Conservation (phyloP, 2,888 invertebrate genomes). For the Leistus spinibarbis region DNA sequence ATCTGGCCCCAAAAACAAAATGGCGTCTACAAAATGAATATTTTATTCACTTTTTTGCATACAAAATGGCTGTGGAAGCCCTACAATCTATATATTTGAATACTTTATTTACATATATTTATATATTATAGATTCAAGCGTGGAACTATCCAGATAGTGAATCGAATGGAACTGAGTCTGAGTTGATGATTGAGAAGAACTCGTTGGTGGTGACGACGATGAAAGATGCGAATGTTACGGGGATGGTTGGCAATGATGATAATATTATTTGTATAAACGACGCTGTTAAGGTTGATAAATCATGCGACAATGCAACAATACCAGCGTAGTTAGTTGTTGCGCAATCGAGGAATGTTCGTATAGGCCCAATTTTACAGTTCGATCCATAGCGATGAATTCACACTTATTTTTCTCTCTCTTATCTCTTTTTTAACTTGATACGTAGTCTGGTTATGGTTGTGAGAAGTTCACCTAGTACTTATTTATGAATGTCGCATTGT, state of each 20-base stretch:
- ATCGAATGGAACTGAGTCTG: not conserved
- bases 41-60: too few species aligned
- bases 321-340: not conserved
- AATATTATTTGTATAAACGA: too few species aligned
- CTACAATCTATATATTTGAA: not conserved
- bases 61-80: too few species aligned
- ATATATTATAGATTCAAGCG: slow-evolving; percentile 54
- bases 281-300: not conserved
- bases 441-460: not conserved
- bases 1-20: too few species aligned
- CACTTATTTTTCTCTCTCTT: not conserved
- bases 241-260: not conserved
- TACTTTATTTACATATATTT: not conserved
- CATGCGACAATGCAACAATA: not conserved
- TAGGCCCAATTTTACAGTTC: not conserved
- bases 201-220: not conserved
- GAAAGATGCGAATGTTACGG: not conserved
- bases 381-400: not conserved
- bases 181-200: slow-evolving; percentile 12
- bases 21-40: too few species aligned
- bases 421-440: not conserved
- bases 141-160: slow-evolving; percentile 59
- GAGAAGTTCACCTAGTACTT: not conserved
- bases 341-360: not conserved
- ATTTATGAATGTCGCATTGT: not conserved